Conservation (phyloP, 2,113 vertebrate species). For the Epinephelus cyanopodus region DNA sequence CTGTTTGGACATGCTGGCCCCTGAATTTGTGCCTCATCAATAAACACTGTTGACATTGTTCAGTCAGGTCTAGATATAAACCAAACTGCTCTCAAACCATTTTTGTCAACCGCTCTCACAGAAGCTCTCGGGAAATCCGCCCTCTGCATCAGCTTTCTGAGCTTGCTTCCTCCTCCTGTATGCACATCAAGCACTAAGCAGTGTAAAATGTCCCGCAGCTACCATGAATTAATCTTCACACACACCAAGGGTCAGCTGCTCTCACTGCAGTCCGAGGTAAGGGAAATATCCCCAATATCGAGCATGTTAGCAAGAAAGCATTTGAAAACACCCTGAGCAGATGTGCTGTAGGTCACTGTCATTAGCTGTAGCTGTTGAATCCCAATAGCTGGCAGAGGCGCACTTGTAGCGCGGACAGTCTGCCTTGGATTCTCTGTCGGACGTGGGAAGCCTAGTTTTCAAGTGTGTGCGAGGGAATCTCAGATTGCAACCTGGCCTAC, state of each 20-base stretch:
- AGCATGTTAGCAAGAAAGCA: slow-evolving; percentile 18
- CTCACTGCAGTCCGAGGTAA: background rate
- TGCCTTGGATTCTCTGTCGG: too few relatives aligned
- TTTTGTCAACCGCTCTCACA: background rate
- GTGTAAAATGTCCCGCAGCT: slow-evolving; percentile 25
- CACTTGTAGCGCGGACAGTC: background rate
- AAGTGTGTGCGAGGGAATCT: background rate
- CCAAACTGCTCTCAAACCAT: background rate
- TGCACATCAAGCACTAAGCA: background rate
- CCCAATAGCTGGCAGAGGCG: slow-evolving; percentile 16
- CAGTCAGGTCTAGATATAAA: background rate
- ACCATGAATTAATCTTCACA: slow-evolving; percentile 6
- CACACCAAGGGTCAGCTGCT: slow-evolving; percentile 5
- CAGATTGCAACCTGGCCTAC: background rate
- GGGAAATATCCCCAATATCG: background rate
- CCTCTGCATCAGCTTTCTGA: slow-evolving; percentile 1
- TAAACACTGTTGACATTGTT: background rate
- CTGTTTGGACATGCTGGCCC: background rate
- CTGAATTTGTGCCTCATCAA: background rate
- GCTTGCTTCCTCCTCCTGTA: background rate
- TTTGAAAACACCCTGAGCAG: slow-evolving; percentile 32
- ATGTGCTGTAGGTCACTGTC: slow-evolving; percentile 44
- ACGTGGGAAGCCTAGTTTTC: background rate
- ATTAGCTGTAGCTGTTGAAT: slow-evolving; percentile 38
- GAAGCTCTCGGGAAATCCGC: background rate